Evolutionary conservation across 2,113 vertebrate genomes (phyloP).

Genomic region (Alouatta palliata): DNA sequence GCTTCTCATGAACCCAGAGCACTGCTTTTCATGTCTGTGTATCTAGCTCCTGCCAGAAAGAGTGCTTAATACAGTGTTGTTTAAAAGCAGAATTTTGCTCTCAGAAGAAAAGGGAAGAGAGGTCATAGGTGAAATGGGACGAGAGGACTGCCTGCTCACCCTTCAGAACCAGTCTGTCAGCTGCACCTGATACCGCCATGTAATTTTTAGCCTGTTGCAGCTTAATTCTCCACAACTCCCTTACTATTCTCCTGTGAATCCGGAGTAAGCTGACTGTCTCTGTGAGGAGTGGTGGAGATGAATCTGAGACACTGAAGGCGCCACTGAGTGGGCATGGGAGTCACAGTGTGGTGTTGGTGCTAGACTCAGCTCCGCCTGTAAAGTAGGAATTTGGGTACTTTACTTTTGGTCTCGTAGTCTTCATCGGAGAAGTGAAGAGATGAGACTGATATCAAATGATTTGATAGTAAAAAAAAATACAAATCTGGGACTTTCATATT

Average conservation of each 20-base stretch:
- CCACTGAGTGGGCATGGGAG: rapidly evolving
- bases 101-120: background rate
- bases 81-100: background rate
- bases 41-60: background rate
- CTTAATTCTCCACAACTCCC: background rate
- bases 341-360: background rate
- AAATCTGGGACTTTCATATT: background rate
- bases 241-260: background rate
- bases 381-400: background rate
- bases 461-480: background rate
- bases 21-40: background rate
- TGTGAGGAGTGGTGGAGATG: rapidly evolving
- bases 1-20: background rate
- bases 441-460: background rate
- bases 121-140: rapidly evolving
- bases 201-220: background rate
- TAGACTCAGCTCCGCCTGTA: background rate
- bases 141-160: background rate
- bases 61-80: background rate
- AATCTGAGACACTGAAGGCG: background rate
- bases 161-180: background rate
- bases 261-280: background rate
- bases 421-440: background rate
- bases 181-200: background rate
- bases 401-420: background rate